Evolutionary conservation across 2,888 invertebrate genomes (phyloP).

Genomic region (Phaedon cochleariae): DNA sequence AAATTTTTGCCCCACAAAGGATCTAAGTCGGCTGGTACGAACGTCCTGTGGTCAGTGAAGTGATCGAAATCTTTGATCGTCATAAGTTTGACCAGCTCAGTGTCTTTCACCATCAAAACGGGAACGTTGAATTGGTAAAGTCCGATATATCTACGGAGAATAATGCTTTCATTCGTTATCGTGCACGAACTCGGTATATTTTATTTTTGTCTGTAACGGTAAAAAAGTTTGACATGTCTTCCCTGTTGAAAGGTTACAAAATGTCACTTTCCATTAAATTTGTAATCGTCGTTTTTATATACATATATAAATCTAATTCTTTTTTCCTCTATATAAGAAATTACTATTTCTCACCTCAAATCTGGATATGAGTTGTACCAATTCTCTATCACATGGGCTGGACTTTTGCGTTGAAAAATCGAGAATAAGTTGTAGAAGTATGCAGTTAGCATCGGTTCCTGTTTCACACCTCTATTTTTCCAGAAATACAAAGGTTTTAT

Average conservation of each 20-base stretch:
- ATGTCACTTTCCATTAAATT: too few relatives aligned
- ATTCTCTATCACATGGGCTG: slow-evolving; percentile 25
- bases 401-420: slow-evolving; percentile 26
- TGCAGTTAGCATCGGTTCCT: slow-evolving; percentile 32
- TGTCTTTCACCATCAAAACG: slow-evolving; percentile 64
- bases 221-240: too few relatives aligned
- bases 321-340: too few relatives aligned
- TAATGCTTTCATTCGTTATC: too few relatives aligned
- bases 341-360: too few relatives aligned
- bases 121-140: slow-evolving; percentile 54
- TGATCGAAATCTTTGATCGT: slow-evolving; percentile 68
- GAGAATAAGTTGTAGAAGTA: slow-evolving; percentile 34
- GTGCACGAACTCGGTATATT: too few relatives aligned
- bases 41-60: slow-evolving; percentile 62
- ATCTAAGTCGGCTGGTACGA: slow-evolving; percentile 56
- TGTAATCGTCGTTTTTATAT: too few relatives aligned
- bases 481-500: slow-evolving; percentile 40
- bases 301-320: too few relatives aligned
- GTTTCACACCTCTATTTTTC: slow-evolving; percentile 42
- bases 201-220: too few relatives aligned
- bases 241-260: too few relatives aligned
- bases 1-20: slow-evolving; percentile 63
- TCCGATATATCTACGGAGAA: slow-evolving; percentile 46
- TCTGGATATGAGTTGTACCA: slow-evolving; percentile 38
- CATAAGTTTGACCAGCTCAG: slow-evolving; percentile 67